Base-by-base conservation (phyloP, 2,888 invertebrate species). In the Pasiphila rectangulata region DNA sequence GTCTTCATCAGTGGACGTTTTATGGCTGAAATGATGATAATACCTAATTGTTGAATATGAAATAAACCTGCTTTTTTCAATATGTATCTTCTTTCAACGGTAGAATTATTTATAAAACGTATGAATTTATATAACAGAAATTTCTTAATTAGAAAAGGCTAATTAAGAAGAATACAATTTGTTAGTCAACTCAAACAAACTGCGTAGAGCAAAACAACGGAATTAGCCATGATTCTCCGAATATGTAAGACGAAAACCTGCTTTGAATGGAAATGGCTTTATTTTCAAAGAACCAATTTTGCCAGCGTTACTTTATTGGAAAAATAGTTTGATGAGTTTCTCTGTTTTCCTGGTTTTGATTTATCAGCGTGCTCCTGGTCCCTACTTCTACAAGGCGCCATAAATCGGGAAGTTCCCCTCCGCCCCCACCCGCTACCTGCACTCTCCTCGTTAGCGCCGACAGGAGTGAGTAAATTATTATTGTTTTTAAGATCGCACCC, bases 401-500 rank as follows among this genome's bases (percentile, higher is more conserved):
- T 65, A 65, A 65, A 61, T 64, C 39, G 36, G 7, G 27, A 55
- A 64, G 50, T 54, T 44, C 57, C 46, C 45, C 46, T 50, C 48
- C 46, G n/a, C 36, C 21, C 10, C 3, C 23, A 43, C 27, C 25
- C 52, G 13, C 39, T 46, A 37, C 29, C 29, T 10, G 42, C 39
- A 19, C 16, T 41, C 30, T 49, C 40, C 37, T 54, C 54, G 47
- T 54, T 50, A 52, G 42, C 39, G 41, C 19, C 30, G 34, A 41
- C 35, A 45, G 20, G 13, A 29, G 29, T 17, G 43, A 46, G 40
- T 46, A 40, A 53, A 46, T 56, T 53, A 56, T 53, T 53, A 56
- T 48, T 56, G 51, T 53, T 51, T 56, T 40, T 53, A 46, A 47
- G 42, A 37, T 35, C 25, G 32, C 35, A 38, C 5, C 27, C 21